Base-by-base conservation (phyloP, 2,113 vertebrate genomes). In the Microcebus murinus region DNA sequence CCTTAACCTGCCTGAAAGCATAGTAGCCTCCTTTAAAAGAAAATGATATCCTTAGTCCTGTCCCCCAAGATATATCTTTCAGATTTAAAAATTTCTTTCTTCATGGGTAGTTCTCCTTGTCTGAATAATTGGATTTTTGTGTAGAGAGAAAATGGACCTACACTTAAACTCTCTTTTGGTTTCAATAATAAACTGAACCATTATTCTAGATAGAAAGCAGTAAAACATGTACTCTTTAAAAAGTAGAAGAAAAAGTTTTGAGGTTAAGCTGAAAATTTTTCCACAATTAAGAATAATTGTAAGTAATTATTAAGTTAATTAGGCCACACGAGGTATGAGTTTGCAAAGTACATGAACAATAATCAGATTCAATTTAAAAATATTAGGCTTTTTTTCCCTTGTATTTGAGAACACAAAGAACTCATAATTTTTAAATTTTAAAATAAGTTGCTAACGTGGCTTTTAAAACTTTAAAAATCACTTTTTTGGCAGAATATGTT, bases 241-340 rank as follows among this genome's bases (percentile, higher is more conserved):
- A 96, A 71, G 25, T 59, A 29, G 6, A 86, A 73, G 13, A 70
- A 63, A 91, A 11, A 57, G 20, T 85, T 88, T 96, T 96, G 18
- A 98, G 96, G 94, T 97, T 98, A 97, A 97, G 74, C 23, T 95
- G 94, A 83, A 96, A 89, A 95, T 77, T 65, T 82, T 90, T 93
- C 39, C 52, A 71, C 97, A 98, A 97, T 97, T 45, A 96, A 92
- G 77, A 98, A 96, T 80, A 97, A 97, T 97, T 98, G 17, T 97
- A 92, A 97, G 55, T 93, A 97, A 97, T 98, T 98, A 98, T 98
- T 98, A 98, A 97, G 81, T 97, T 98, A 87, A 98, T 98, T 96
- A 97, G 83, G 80, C 71, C 95, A 97, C n/a, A 88, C 94, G 95
- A 97, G 57, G 76, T 97, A 63, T 67, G 52, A 61, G 57, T 97